A percentile compares a stretch with the other conserved stretches of the same genome.
phyloP scores from a whole-genome alignment of 2,113 vertebrate genomes.

The Anguilla japonica region DNA sequence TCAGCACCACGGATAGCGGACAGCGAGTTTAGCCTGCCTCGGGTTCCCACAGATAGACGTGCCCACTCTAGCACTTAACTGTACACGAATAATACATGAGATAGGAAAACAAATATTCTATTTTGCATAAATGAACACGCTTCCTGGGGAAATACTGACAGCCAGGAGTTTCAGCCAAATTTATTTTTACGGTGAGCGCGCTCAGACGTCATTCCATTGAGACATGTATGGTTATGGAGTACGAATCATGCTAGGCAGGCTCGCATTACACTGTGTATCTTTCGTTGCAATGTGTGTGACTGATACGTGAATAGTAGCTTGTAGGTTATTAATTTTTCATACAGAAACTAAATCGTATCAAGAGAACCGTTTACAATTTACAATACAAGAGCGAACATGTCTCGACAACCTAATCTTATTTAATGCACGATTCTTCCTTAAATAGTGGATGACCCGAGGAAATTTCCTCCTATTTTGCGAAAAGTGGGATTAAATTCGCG shows the following conservation, averaged over 20 bases:
- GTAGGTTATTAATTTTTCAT: not conserved
- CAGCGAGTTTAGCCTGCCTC: not conserved
- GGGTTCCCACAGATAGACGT: not conserved
- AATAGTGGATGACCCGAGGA: not conserved
- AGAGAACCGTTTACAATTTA: not conserved
- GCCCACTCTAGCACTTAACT: not conserved
- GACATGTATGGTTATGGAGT: not conserved
- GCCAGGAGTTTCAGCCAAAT: not conserved
- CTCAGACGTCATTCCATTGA: not conserved
- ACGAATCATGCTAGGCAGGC: not conserved
- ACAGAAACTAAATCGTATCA: not conserved
- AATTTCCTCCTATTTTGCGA: not conserved
- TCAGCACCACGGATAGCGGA: slow-evolving; percentile 24
- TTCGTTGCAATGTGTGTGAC: not conserved
- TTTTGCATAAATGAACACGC: slow-evolving; percentile 13
- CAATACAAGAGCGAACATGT: not conserved
- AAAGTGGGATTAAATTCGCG: not conserved
- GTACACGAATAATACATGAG: not conserved
- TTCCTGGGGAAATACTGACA: not conserved
- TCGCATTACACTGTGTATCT: not conserved
- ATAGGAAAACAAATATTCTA: slow-evolving; percentile 1
- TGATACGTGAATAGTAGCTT: not conserved
- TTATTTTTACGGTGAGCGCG: not conserved
- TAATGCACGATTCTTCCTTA: not conserved
- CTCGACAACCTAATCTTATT: not conserved